Evolutionary conservation across 2,888 invertebrate genomes (phyloP), one percentile per base, ranked within the genome.

Genomic region (Caprella mutica): DNA sequence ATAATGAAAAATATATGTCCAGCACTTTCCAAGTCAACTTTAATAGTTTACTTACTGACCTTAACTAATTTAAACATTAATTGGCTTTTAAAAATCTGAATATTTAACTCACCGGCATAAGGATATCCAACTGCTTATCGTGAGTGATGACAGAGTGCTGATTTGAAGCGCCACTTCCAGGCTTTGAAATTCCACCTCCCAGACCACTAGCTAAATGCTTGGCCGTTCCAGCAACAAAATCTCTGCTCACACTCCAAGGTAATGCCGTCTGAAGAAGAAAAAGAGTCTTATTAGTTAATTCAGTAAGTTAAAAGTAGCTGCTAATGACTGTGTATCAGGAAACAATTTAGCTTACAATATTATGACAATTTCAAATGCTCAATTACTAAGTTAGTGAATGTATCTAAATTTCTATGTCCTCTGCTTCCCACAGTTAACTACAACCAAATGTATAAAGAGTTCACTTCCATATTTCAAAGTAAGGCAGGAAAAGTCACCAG

Each of bases 71-170:
- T n/a, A n/a, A n/a, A n/a, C n/a, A n/a, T n/a, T n/a, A n/a, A n/a
- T n/a, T n/a, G n/a, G n/a, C n/a, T n/a, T n/a, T n/a, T n/a, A n/a
- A n/a, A n/a, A n/a, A n/a, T n/a, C n/a, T n/a, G n/a, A n/a, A n/a
- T n/a, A n/a, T n/a, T n/a, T n/a, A n/a, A 43, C 59, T 50, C n/a
- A 64, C 64, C 19, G 64, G 64, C 64, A 64, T 64, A 24, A 64
- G 52, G 23, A 64, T 59, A 44, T 60, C 58, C 19, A 64, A 39
- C 46, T 64, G 64, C 38, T 64, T 64, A 46, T 64, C 64, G 39
- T 64, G 64, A 29, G 57, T 43, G 19, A 64, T 64, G 17, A 58
- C 59, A 33, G 60, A 58, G 23, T 50, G 57, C 21, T 55, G 46
- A 35, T 42, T 30, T 3, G 17, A 19, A 19, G 26, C 48, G 14